Evolutionary conservation across 2,113 vertebrate genomes (phyloP), one percentile per base, ranked within the genome.

Genomic region (Phylloscopus whistleri): DNA sequence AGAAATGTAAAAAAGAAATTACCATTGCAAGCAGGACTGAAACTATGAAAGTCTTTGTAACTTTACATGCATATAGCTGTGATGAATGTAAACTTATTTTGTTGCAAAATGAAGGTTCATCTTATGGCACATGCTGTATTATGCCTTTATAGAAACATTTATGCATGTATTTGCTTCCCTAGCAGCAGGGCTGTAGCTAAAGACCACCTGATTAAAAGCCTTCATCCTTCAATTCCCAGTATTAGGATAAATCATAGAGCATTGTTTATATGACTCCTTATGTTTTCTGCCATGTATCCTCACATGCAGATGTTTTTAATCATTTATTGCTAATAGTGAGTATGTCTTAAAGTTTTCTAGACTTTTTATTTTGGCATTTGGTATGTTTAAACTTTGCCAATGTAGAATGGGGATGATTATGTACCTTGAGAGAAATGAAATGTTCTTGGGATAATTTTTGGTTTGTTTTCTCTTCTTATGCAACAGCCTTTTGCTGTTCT

Each of bases 291-390:
- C 76, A 44, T 88, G 62, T 48, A 62, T 70, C 27, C 68, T 94
- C 72, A 39, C 11, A 30, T 66, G 62, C 90, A 96, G 79, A 86
- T 94, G 90, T 27, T 93, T 94, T 90, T 89, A 59, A 93, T 94
- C 4, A 5, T 62, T 85, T 86, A n/a, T 73, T 84, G 21, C 59
- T 90, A 90, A 35, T 84, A 73, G 70, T 79, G 60, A 78, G 41
- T 69, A 79, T 30, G 37, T 86, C 72, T 76, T 94, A 60, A 56
- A 73, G 56, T 64, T 91, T 82, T 52, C 77, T 81, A 12, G 58
- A 48, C 8, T 13, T 78, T 92, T 89, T 90, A n/a, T 37, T 75
- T 88, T 81, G 56, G 69, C 31, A 59, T 92, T 87, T 92, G 77
- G 12, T 82, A 21, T 64, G 49, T 41, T 87, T 84, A 89, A 89